These are phyloP conservation scores for Anabacerthia variegaticeps DNA, from an alignment of 2,797 vertebrate genomes.

Conservation along the genomic window DNA sequence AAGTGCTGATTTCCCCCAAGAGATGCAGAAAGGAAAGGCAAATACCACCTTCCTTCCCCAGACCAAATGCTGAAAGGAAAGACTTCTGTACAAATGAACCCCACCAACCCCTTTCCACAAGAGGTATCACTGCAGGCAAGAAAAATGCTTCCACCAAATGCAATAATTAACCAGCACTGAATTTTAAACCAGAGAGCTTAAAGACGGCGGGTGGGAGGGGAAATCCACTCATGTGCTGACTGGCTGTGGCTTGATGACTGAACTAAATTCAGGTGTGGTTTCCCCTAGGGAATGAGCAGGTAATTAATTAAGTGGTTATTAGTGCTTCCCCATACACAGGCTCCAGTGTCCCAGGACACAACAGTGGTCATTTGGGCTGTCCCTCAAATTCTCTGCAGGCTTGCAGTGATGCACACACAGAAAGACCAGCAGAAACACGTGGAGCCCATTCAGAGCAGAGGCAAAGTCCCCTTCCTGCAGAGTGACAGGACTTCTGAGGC, in stretches of 20 bases:
- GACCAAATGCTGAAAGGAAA: background rate
- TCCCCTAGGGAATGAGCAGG: background rate
- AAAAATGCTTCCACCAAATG: background rate
- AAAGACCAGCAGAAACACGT: background rate
- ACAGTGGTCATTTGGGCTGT: background rate
- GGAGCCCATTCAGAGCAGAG: background rate
- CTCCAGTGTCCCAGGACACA: background rate
- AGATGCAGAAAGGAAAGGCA: background rate
- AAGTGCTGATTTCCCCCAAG: background rate
- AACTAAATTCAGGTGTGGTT: background rate
- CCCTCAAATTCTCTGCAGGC: background rate
- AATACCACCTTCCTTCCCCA: background rate
- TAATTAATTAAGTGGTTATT: background rate
- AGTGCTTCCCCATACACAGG: background rate
- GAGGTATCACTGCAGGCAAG: background rate
- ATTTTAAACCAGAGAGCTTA: background rate
- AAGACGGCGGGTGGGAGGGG: accelerated
- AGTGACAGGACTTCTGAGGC: background rate
- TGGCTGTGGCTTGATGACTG: background rate
- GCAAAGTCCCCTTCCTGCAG: background rate
- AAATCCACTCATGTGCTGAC: background rate
- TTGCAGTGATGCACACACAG: background rate
- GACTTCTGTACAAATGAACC: background rate
- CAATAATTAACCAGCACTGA: background rate
- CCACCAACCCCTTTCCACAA: background rate